Conservation (phyloP, 2,113 vertebrate species). For the Empidonax traillii region DNA sequence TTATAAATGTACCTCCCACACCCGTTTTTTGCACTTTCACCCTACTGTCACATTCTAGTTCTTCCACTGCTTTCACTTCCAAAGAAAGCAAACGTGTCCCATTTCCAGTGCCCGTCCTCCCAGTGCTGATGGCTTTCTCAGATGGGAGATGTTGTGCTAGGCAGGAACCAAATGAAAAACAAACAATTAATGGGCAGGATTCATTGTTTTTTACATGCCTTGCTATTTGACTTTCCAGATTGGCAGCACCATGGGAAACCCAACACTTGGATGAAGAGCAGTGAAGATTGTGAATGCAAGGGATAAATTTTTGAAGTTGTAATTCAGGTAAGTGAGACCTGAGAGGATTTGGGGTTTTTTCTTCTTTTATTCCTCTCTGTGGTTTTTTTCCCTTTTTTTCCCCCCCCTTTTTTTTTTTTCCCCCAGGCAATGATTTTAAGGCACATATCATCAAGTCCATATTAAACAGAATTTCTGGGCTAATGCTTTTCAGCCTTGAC, state of each 20-base stretch:
- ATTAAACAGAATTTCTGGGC: not conserved
- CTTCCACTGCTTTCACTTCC: constrained; percentile 62
- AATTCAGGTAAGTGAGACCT: constrained; percentile 33
- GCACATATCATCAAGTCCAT: not conserved
- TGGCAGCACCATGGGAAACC: constrained; percentile 65
- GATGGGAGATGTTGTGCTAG: constrained; percentile 63
- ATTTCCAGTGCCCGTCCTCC: constrained; percentile 54
- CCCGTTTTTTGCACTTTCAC: constrained; percentile 10
- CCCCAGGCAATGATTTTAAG: not conserved
- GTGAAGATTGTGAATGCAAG: not conserved
- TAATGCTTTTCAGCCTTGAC: constrained; percentile 33
- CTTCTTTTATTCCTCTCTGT: not conserved
- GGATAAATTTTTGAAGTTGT: constrained; percentile 16
- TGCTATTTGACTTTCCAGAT: constrained; percentile 66
- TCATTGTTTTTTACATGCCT: constrained; percentile 44
- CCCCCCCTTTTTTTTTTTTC: too few species aligned
- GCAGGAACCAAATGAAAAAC: constrained; percentile 46
- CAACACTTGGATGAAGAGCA: constrained; percentile 32
- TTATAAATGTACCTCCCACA: not conserved
- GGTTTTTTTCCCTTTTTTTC: not conserved
- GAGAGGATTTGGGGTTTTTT: not conserved
- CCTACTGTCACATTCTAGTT: constrained; percentile 57
- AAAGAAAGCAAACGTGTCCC: constrained; percentile 74
- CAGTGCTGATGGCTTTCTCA: constrained; percentile 73
- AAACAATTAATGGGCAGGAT: constrained; percentile 49